These are phyloP conservation scores for Eremophila alpestris DNA, from an alignment of 2,797 vertebrate species.

Conservation along the genomic window DNA sequence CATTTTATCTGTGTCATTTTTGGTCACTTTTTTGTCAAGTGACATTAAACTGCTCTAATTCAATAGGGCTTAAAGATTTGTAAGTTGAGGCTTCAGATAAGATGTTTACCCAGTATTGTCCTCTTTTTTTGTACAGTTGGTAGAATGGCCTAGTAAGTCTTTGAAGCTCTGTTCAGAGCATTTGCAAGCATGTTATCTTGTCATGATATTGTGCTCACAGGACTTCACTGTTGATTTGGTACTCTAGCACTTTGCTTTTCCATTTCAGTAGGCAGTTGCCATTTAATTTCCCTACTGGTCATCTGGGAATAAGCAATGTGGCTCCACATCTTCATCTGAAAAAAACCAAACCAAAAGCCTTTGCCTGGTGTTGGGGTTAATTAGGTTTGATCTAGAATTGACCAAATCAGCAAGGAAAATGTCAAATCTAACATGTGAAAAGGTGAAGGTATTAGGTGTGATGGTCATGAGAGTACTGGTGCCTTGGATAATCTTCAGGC, in stretches of 20 bases:
- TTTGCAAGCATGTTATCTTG: neutral
- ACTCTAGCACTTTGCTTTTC: neutral
- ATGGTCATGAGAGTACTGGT: neutral
- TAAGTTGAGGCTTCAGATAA: neutral
- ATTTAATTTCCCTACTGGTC: neutral
- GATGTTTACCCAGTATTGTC: neutral
- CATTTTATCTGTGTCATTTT: neutral
- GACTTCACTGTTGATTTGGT: neutral
- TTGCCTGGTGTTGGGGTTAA: neutral
- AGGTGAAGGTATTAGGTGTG: neutral
- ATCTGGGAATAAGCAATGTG: neutral
- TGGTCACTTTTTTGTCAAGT: neutral
- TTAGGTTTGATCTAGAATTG: neutral
- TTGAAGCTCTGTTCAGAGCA: neutral
- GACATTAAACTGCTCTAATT: neutral
- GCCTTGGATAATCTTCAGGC: neutral
- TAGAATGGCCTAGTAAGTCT: neutral
- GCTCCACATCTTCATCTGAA: neutral
- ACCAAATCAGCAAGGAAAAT: neutral
- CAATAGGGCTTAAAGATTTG: neutral
- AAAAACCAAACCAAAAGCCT: neutral
- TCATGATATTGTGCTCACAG: rapidly evolving
- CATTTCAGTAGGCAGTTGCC: neutral
- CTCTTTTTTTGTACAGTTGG: neutral
- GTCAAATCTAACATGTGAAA: neutral